A percentile compares a stretch with the other conserved stretches of the same genome.
phyloP scores from a whole-genome alignment of 2,797 vertebrate species.

The Sebastolobus altivelis region DNA sequence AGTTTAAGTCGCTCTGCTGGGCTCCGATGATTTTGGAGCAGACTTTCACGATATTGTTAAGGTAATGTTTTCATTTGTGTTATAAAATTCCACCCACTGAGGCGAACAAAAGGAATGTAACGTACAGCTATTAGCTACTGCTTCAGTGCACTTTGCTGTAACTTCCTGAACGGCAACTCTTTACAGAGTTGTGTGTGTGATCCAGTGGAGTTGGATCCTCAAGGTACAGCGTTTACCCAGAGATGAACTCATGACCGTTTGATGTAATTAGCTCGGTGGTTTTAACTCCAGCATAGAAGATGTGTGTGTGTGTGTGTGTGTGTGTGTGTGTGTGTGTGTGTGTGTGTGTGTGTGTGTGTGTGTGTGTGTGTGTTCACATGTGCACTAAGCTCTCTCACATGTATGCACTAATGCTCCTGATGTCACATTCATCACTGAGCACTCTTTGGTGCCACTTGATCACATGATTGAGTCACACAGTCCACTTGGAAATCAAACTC shows the following conservation, averaged over 20 bases:
- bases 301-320: conserved; percentile 11
- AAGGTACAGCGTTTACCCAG: conserved; percentile 4
- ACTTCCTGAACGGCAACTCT: neutral
- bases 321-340: neutral
- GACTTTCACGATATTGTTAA: too few species aligned
- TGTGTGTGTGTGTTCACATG: conserved; percentile 19
- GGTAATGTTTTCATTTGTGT: neutral
- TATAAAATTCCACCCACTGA: neutral
- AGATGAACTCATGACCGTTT: conserved; percentile 33
- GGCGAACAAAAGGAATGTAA: neutral
- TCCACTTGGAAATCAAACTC: conserved; percentile 44
- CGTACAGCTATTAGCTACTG: neutral
- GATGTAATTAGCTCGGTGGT: conserved; percentile 20
- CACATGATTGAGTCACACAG: conserved; percentile 50
- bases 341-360: conserved; percentile 4
- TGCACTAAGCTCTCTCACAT: conserved; percentile 51
- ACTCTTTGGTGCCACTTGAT: conserved; percentile 41
- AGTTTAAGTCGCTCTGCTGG: too few species aligned
- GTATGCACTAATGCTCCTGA: conserved; percentile 45
- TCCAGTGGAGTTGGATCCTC: conserved; percentile 14
- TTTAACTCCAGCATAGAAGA: neutral
- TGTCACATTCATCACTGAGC: conserved; percentile 54
- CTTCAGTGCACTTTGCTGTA: conserved; percentile 1
- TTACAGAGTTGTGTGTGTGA: neutral
- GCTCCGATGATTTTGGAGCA: neutral